Conservation (phyloP, 2,797 vertebrate species). For the Eutrigla gurnardus region DNA sequence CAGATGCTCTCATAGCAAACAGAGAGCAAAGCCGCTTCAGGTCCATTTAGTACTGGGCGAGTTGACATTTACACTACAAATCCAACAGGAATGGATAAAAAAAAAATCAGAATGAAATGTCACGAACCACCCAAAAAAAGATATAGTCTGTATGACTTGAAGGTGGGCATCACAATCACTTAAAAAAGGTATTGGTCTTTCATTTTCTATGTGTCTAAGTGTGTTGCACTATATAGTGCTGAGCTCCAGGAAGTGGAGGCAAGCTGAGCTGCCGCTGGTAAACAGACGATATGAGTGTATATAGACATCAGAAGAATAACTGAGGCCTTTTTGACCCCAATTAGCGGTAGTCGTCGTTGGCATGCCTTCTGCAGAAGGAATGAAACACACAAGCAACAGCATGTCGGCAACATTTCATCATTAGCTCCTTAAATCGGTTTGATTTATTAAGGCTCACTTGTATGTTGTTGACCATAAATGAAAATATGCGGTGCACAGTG, state of each 20-base stretch:
- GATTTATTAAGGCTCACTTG: not conserved
- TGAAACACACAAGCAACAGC: slow-evolving; percentile 4
- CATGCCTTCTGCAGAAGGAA: not conserved
- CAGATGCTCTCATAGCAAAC: slow-evolving; percentile 35
- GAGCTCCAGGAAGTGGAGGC: slow-evolving; percentile 6
- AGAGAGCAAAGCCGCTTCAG: slow-evolving; percentile 27
- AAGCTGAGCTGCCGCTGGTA: slow-evolving; percentile 13
- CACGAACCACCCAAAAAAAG: not conserved
- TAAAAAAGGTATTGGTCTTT: too few species aligned
- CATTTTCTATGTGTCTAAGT: not conserved
- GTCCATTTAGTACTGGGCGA: not conserved
- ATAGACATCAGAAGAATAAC: slow-evolving; percentile 20
- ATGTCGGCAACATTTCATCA: not conserved
- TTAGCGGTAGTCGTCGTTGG: not conserved
- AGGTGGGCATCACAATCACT: not conserved
- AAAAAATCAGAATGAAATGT: not conserved
- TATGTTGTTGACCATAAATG: not conserved
- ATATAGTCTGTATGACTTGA: not conserved
- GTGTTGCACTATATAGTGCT: not conserved
- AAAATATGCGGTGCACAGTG: not conserved
- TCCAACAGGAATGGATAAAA: not conserved
- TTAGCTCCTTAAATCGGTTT: not conserved
- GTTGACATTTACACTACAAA: not conserved
- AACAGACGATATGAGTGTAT: slow-evolving; percentile 15
- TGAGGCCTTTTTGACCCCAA: slow-evolving; percentile 1